Base-by-base conservation (phyloP, 2,888 invertebrate species). In the Polydrusus pterygomalis region DNA sequence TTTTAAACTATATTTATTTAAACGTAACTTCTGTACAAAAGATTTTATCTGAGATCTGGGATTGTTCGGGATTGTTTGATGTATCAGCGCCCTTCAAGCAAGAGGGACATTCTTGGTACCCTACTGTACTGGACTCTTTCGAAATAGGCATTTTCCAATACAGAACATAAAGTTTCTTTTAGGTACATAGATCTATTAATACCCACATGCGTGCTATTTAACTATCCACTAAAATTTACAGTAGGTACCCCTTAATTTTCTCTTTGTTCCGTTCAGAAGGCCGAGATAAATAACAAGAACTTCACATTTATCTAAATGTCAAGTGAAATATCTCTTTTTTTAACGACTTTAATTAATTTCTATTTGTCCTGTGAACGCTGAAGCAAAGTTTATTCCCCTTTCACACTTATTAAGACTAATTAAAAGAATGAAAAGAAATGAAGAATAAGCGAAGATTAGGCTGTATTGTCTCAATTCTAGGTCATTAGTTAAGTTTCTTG, bases 381-480 rank as follows among this genome's bases (percentile, higher is more conserved):
- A 15, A 43, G n/a, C 47, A 11, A 58, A 70, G 75, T 75, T 75
- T 75, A 62, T 70, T 75, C 70, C 69, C 70, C 75, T 75, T 71
- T 62, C 38, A 65, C 70, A 71, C 67, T 75, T 70, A 71, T 75
- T 75, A 70, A 17, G 38, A 25, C 45, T 71, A 71, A 75, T 75
- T 75, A 70, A 75, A 68, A 49, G 70, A 67, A 70, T 75, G 63
- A 62, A 54, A 63, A 54, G 58, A 47, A 68, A 54, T 56, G 18
- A 18, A 40, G 54, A 60, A 60, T 60, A 60, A 63, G 10, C 51
- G 40, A 40, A 63, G 63, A 70, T 60, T 60, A 68, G 68, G 15
- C 40, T 45, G n/a, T 20, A 56, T 68, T 56, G 68, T 56, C 34
- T 67, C 18, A 60, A 8, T 60, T 15, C 9, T 7, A 11, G 58